Percentiles rank a stretch among this genome's conserved stretches.
These are phyloP conservation scores for Sphenopsis melanotis DNA, from an alignment of 2,797 vertebrate genomes.

Conservation along the genomic window DNA sequence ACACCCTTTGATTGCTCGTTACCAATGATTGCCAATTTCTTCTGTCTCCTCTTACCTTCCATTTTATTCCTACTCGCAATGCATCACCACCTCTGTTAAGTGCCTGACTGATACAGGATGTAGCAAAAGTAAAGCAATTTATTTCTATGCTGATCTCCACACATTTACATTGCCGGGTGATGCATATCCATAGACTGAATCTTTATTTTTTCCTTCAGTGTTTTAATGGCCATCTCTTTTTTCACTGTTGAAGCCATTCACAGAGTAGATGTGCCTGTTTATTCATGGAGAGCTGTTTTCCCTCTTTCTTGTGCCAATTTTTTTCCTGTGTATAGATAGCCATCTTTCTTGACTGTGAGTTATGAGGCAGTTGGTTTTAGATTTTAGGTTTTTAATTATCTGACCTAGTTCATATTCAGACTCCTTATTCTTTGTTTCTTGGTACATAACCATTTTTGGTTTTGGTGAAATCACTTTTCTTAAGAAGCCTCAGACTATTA, in stretches of 20 bases:
- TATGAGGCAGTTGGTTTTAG: background rate
- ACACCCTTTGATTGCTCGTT: background rate
- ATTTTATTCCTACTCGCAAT: background rate
- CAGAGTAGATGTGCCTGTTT: background rate
- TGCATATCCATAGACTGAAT: background rate
- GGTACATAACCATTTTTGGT: background rate
- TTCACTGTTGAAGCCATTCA: background rate
- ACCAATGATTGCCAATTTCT: background rate
- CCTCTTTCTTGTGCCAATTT: background rate
- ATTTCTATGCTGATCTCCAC: background rate
- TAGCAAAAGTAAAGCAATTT: background rate
- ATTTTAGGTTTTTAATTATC: background rate
- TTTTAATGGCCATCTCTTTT: background rate
- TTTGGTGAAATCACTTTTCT: background rate
- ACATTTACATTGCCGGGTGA: background rate
- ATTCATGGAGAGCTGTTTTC: background rate
- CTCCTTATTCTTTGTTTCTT: background rate
- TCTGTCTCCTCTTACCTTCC: background rate
- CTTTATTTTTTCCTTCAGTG: background rate
- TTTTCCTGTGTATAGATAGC: background rate
- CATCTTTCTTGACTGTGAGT: background rate
- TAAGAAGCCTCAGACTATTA: background rate
- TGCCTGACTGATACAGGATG: background rate
- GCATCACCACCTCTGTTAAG: background rate
- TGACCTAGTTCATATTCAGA: background rate